Base-by-base conservation (phyloP, 2,113 vertebrate genomes). In the Sialia sialis region DNA sequence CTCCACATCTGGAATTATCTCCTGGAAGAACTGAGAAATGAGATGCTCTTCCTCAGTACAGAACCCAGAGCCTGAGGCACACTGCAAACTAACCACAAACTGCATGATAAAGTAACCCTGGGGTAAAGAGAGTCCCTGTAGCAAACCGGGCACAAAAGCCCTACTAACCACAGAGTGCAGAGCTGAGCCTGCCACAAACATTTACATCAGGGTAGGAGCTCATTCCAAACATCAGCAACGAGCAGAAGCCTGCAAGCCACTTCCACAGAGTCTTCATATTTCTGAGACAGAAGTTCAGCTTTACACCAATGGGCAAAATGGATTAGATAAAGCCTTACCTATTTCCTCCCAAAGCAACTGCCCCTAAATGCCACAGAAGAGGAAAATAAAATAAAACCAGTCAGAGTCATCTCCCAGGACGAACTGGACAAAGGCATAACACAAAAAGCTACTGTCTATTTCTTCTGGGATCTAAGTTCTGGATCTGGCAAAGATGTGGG, bases 171-270 rank as follows among this genome's bases (percentile, higher is more conserved):
- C 75, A 30, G 34, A 85, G 41, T 5, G 29, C 2, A 0, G 75
- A 81, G 77, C 85, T 4, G 1, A 81, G 64, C 19, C 60, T 21
- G 51, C 16, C n/a, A 23, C 66, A 60, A 38, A 64, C 25, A 46
- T 25, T 38, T 29, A 34, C 41, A 60, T 4, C 17, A 21, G 25
- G 70, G 46, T 54, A 87, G 74, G 15, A 87, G 60, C 41, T 84
- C 56, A 0, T 22, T 55, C 54, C 74, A 63, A n/a, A 20, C 21
- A 51, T 34, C 21, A 55, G 44, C 19, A 59, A 22, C 0, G 0
- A 84, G 43, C 66, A 79, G 54, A 79, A 75, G 0, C 1, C 80
- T 82, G 48, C 56, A 87, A 67, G 32, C 8, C 56, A 58, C 41
- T 41, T 66, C 27, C 56, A 91, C 46, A 76, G 54, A 87, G 58